These are phyloP conservation scores for Popillia japonica DNA, from an alignment of 1,140 invertebrate species.

Conservation along the genomic window DNA sequence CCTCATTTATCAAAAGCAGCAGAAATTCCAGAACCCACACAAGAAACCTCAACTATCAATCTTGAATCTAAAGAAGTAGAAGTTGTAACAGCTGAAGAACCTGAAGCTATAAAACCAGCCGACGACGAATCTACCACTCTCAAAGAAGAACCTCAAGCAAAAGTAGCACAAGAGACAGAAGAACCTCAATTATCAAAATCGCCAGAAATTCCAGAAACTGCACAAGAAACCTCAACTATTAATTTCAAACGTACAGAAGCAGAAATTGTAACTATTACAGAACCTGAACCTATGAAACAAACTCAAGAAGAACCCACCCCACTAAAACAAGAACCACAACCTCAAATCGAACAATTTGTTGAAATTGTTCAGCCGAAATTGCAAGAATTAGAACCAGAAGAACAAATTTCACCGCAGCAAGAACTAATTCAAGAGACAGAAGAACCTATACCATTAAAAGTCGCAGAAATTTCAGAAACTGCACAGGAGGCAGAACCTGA, in stretches of 20 bases:
- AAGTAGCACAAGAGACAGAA: not conserved
- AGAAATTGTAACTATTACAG: not conserved
- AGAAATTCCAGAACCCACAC: too few relatives aligned
- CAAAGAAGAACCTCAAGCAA: not conserved
- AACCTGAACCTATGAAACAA: not conserved
- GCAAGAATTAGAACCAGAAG: too few relatives aligned
- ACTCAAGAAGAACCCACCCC: not conserved
- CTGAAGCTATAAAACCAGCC: not conserved
- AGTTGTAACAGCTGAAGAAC: not conserved
- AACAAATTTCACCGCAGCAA: too few relatives aligned
- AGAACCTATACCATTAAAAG: too few relatives aligned
- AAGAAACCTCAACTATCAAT: too few relatives aligned
- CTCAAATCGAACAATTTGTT: not conserved
- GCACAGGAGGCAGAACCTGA: too few relatives aligned
- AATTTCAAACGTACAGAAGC: not conserved
- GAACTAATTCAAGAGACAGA: too few relatives aligned
- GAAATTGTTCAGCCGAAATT: too few relatives aligned
- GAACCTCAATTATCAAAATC: not conserved
- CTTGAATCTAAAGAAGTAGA: not conserved
- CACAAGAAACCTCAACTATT: too few relatives aligned
- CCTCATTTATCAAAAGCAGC: too few relatives aligned
- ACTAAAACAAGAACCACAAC: not conserved
- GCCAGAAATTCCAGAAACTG: too few relatives aligned
- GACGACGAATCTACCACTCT: not conserved
- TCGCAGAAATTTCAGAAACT: too few relatives aligned